Evolutionary conservation across 53 echinoderm and acorn worm genomes (phyloP), one percentile per base, ranked within the genome.

Genomic region (Holothuria scabra): DNA sequence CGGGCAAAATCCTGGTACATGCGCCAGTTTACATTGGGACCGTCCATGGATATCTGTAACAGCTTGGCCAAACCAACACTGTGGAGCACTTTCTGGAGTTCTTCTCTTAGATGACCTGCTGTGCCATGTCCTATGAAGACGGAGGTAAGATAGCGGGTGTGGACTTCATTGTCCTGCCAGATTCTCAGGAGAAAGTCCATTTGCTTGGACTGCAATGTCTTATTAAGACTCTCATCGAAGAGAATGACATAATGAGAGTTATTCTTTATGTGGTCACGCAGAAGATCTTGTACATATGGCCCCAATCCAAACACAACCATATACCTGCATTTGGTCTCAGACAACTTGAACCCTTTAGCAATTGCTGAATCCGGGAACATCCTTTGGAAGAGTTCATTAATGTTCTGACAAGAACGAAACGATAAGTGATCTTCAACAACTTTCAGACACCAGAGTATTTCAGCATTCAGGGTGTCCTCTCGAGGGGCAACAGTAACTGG

Each of bases 21-120:
- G 18, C 65, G 80, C 89, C 89, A 85, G 61, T 85, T 89, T 10
- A 89, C 85, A 68, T 89, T 85, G 8, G 89, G 89, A 16, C 85
- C 85, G 68, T 89, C 87, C 88, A 88, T 88, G 1, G 84, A 83
- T 52, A 84, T 76, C 65, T 88, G 88, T 52, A 88, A 76, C 55
- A 84, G 35, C 23, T 82, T 83, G 49, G 28, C 52, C 76, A 88
- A 76, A 44, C 76, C 76, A 49, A 84, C 75, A 60, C 56, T 84
- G 31, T 74, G 83, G 2, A 84, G 65, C 62, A 87, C 82, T 65
- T 82, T 58, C 68, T 11, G 48, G 16, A 82, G 23, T 82, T 87
- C 78, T 86, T 86, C 87, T 56, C 34, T 81, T 7, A 86, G 67
- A 37, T 86, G 81, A 81, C 81, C 69, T 49, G 87, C 82, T 59